Base-by-base conservation (phyloP, 2,797 vertebrate species). In the Lagocephalus sceleratus region DNA sequence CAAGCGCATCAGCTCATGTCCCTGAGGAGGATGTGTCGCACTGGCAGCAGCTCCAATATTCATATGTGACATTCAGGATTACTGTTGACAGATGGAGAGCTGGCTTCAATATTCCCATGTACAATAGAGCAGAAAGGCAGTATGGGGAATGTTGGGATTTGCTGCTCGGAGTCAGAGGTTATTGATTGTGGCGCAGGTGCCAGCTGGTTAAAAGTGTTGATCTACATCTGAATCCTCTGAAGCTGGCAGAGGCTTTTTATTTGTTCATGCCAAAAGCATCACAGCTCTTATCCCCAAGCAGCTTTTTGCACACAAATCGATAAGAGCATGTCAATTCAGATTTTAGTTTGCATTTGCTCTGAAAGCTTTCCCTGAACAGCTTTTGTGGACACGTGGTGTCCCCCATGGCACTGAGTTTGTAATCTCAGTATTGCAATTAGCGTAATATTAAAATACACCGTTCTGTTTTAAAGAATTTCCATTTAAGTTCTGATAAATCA, bases 271-370 rank as follows among this genome's bases (percentile, higher is more conserved):
- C 76, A 67, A 60, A 67, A 75, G 51, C 67, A 58, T 62, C 21
- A 3, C 51, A 60, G 58, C 73, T 69, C 76, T 81, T 63, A 67
- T 78, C 68, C 68, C 74, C 68, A 58, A 53, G 75, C 73, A 65
- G 72, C 58, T 70, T 60, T 71, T 63, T 82, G 47, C 64, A 66
- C 77, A 79, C 71, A 79, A 82, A 87, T 88, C 85, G 72, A 87
- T 86, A 68, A 53, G 42, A 55, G 54, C 70, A 68, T 48, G 69
- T 85, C 82, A 75, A 61, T 65, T 70, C 12, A 10, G 69, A 76
- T 79, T 82, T 84, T 63, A 47, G 62, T 81, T 83, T 73, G 53
- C 65, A 60, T 81, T 83, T 73, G 53, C 65, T 71, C 61, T 23
- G 60, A 82, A n/a, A n/a, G n/a, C n/a, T n/a, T n/a, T n/a, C n/a